Percentiles rank a stretch among this genome's conserved stretches.
phyloP scores from a whole-genome alignment of 2,113 vertebrate species.

The Zingel zingel region DNA sequence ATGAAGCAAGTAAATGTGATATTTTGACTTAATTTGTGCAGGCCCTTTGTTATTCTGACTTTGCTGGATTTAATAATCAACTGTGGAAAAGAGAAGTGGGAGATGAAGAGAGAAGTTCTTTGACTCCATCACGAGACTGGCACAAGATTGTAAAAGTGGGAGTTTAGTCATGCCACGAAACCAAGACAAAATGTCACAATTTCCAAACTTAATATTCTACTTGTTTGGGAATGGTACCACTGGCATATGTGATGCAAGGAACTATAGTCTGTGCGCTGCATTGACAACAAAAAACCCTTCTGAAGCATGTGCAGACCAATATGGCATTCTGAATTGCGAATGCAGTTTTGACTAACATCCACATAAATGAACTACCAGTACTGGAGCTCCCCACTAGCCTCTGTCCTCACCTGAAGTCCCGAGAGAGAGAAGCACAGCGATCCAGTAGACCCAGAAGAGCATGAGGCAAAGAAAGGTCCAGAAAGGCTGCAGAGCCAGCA shows the following conservation, averaged over 20 bases:
- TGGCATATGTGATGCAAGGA: not conserved
- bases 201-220: conserved; percentile 30
- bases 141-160: conserved; percentile 68
- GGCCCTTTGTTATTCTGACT: not conserved
- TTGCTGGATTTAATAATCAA: not conserved
- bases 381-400: not conserved
- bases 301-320: not conserved
- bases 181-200: conserved; percentile 54
- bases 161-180: conserved; percentile 50
- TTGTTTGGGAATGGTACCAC: conserved; percentile 12
- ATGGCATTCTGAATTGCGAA: not conserved
- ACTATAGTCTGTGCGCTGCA: not conserved
- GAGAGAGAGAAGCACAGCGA: conserved; percentile 93
- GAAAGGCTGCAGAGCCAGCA: conserved; percentile 95
- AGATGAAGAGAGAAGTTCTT: conserved; percentile 66
- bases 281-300: not conserved
- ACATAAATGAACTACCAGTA: not conserved
- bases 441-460: conserved; percentile 97
- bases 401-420: conserved; percentile 89
- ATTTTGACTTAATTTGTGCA: not conserved
- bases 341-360: not conserved
- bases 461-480: conserved; percentile 97
- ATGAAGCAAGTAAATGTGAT: not conserved
- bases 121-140: conserved; percentile 58
- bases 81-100: conserved; percentile 58